A percentile compares a stretch with the other conserved stretches of the same genome.
Evolutionary conservation across 2,888 invertebrate genomes (phyloP).

Genomic region (Periphyllus acericola): DNA sequence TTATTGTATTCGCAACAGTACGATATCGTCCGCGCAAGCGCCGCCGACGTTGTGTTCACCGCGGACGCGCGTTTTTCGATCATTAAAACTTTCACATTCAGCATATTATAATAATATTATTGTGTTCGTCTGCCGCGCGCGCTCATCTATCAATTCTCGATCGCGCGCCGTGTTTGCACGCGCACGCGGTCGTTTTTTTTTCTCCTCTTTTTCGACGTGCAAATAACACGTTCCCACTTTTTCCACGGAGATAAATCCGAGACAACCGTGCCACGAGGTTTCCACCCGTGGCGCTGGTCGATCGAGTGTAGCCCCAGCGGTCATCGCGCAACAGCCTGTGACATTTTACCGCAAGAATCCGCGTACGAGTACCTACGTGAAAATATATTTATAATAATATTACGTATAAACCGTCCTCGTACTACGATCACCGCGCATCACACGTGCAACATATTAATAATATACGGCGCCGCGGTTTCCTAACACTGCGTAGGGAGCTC

Average conservation of each 20-base stretch:
- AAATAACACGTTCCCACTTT: too few species aligned
- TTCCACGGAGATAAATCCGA: too few species aligned
- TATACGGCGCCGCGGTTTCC: not conserved
- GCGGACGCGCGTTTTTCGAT: constrained; percentile 12
- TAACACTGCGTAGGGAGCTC: constrained; percentile 38
- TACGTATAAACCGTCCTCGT: not conserved
- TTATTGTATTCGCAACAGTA: not conserved
- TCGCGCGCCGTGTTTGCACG: constrained; percentile 2
- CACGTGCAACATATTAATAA: not conserved
- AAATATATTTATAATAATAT: not conserved
- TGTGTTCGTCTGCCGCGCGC: not conserved
- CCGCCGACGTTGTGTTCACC: not conserved
- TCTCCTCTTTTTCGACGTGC: not conserved
- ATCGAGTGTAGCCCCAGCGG: too few species aligned
- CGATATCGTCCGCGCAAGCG: not conserved
- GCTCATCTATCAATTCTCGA: constrained; percentile 9
- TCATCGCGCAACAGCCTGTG: not conserved
- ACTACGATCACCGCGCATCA: not conserved
- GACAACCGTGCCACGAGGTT: too few species aligned
- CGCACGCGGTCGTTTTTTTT: not conserved
- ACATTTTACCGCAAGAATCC: not conserved
- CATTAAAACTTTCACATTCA: constrained; percentile 43
- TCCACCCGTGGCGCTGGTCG: too few species aligned
- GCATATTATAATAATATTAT: not conserved
- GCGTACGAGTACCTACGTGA: not conserved